phyloP scores from a whole-genome alignment of 2,888 invertebrate genomes.

The Leucophora obtusa region DNA sequence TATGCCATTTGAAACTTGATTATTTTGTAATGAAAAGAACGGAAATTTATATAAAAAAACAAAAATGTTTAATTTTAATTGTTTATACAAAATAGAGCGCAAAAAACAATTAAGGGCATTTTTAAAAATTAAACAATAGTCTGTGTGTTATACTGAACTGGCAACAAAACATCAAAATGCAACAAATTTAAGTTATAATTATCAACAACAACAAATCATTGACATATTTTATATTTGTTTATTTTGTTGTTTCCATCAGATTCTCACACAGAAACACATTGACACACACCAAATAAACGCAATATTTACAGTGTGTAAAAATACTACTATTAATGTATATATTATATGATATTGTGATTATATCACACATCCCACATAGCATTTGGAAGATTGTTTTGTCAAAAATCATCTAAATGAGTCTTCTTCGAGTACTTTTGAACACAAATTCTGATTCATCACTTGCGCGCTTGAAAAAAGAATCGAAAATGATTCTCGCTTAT shows the following conservation, averaged over 20 bases:
- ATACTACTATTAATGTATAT: too few relatives aligned
- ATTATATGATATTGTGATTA: too few relatives aligned
- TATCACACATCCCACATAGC: too few relatives aligned
- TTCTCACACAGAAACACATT: background rate
- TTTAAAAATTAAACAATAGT: slow-evolving; percentile 31
- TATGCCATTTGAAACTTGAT: slow-evolving; percentile 16
- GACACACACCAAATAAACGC: background rate
- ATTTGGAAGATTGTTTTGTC: too few relatives aligned
- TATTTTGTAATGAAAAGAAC: slow-evolving; percentile 39
- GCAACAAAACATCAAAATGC: slow-evolving; percentile 19
- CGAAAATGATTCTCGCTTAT: too few relatives aligned
- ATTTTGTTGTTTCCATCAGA: background rate
- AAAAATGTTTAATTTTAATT: slow-evolving; percentile 18
- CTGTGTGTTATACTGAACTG: background rate
- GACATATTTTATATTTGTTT: slow-evolving; percentile 30
- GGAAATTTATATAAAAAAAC: slow-evolving; percentile 26
- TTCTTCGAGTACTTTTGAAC: too few relatives aligned
- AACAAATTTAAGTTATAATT: slow-evolving; percentile 47
- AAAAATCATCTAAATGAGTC: too few relatives aligned
- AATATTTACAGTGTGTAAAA: background rate
- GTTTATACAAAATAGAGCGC: slow-evolving; percentile 54
- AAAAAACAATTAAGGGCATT: slow-evolving; percentile 58
- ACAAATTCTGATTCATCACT: too few relatives aligned
- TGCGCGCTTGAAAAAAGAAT: too few relatives aligned
- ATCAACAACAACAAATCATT: slow-evolving; percentile 39